Conservation (phyloP, 92 coral and sea anemone genomes). For the Micromussa lordhowensis region DNA sequence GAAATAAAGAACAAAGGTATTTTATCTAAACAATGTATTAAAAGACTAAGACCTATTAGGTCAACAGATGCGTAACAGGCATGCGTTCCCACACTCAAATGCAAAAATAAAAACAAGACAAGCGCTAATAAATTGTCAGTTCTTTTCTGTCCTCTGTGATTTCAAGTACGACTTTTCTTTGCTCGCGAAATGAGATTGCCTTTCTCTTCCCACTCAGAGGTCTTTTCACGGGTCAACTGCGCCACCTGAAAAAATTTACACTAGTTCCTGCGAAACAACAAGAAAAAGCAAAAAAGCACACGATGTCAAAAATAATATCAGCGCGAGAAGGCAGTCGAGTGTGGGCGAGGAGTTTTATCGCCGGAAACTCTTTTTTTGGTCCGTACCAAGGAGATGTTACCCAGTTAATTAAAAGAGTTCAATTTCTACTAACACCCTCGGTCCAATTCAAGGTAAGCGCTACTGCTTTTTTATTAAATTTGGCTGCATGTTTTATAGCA, state of each 20-base stretch:
- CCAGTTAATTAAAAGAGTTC: slow-evolving; percentile 2
- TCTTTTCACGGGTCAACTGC: not conserved
- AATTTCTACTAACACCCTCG: not conserved
- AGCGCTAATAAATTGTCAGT: slow-evolving; percentile 59
- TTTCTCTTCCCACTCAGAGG: not conserved
- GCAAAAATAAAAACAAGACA: slow-evolving; percentile 69
- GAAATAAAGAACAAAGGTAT: slow-evolving; percentile 76
- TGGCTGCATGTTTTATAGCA: not conserved
- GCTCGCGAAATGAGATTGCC: not conserved
- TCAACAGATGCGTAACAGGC: slow-evolving; percentile 79
- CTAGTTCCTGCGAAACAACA: not conserved
- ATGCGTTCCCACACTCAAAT: slow-evolving; percentile 76
- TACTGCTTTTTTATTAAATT: slow-evolving; percentile 1
- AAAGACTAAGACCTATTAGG: slow-evolving; percentile 83
- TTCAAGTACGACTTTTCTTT: slow-evolving; percentile 29
- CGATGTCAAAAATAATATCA: slow-evolving; percentile 65
- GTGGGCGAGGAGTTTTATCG: slow-evolving; percentile 68
- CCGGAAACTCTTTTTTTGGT: slow-evolving; percentile 71
- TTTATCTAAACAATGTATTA: slow-evolving; percentile 90
- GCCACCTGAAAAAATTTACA: not conserved
- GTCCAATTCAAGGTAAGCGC: slow-evolving; percentile 34
- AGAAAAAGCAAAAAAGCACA: not conserved
- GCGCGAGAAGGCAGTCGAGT: slow-evolving; percentile 61
- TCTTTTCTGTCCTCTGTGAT: slow-evolving; percentile 26
- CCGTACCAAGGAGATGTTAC: slow-evolving; percentile 47